Evolutionary conservation across 2,797 vertebrate genomes (phyloP).

Genomic region (Pipistrellus kuhlii): DNA sequence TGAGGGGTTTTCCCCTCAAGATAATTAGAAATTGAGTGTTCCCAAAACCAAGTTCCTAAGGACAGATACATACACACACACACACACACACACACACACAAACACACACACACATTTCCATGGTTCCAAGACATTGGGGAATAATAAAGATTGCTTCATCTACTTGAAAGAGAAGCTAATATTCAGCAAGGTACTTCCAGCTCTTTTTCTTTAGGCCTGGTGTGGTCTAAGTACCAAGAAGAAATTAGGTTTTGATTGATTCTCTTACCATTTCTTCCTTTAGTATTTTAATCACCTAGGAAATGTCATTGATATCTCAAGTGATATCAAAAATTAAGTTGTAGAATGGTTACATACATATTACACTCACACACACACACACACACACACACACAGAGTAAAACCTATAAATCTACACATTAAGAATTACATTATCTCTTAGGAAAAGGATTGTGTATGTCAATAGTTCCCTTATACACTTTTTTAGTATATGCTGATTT

Average conservation of each 20-base stretch:
- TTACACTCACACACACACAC: background rate
- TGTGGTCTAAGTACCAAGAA: background rate
- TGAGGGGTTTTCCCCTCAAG: constrained; percentile 36
- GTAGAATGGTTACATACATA: background rate
- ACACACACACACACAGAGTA: background rate
- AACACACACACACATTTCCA: background rate
- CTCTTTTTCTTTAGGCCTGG: background rate
- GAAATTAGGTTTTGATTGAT: background rate
- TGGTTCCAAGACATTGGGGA: background rate
- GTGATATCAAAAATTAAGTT: background rate
- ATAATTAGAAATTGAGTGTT: constrained; percentile 72
- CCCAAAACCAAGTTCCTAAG: constrained; percentile 57
- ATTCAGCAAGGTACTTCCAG: background rate
- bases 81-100: too few relatives aligned
- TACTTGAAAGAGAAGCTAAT: constrained; percentile 17
- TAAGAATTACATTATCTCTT: background rate
- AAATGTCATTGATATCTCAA: background rate
- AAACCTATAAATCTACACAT: background rate
- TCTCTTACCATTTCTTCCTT: background rate
- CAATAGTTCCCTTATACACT: background rate
- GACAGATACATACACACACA: constrained; percentile 29
- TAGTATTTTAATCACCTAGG: background rate
- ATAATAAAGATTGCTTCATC: background rate
- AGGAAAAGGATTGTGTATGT: background rate
- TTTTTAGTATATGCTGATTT: background rate